phyloP scores from a whole-genome alignment of 1,140 invertebrate genomes.

The Sycophaga agraensis region DNA sequence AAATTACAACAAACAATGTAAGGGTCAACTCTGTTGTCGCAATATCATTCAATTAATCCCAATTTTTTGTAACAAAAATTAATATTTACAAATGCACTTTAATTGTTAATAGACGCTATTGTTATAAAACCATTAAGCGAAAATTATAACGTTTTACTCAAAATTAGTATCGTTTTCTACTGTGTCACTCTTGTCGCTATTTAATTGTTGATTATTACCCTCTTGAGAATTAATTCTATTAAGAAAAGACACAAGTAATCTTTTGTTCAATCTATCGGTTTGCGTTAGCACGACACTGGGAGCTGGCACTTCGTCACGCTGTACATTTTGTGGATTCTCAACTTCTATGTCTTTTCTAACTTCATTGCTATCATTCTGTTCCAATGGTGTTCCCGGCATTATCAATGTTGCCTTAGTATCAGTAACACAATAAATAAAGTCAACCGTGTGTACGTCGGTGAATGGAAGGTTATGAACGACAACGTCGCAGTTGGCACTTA shows the following conservation, averaged over 20 bases:
- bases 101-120: too few relatives aligned
- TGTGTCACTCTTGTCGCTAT: background rate
- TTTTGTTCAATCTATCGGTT: constrained; percentile 67
- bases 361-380: constrained; percentile 33
- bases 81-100: too few relatives aligned
- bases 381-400: constrained; percentile 50
- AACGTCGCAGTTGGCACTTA: too few relatives aligned
- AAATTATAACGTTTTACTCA: constrained; percentile 1
- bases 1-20: too few relatives aligned
- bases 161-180: constrained; percentile 9
- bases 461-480: too few relatives aligned
- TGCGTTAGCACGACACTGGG: constrained; percentile 60
- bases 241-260: constrained; percentile 62
- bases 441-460: too few relatives aligned
- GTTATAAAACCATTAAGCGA: too few relatives aligned
- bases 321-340: constrained; percentile 32
- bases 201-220: constrained; percentile 39
- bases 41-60: too few relatives aligned
- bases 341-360: constrained; percentile 33
- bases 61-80: too few relatives aligned
- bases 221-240: constrained; percentile 63
- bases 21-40: too few relatives aligned
- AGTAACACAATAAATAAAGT: too few relatives aligned
- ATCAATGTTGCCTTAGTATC: background rate
- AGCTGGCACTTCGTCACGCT: background rate